A percentile compares a stretch with the other conserved stretches of the same genome.
Conservation (phyloP, 1,140 invertebrate species). For the Cardiocondyla obscurior region DNA sequence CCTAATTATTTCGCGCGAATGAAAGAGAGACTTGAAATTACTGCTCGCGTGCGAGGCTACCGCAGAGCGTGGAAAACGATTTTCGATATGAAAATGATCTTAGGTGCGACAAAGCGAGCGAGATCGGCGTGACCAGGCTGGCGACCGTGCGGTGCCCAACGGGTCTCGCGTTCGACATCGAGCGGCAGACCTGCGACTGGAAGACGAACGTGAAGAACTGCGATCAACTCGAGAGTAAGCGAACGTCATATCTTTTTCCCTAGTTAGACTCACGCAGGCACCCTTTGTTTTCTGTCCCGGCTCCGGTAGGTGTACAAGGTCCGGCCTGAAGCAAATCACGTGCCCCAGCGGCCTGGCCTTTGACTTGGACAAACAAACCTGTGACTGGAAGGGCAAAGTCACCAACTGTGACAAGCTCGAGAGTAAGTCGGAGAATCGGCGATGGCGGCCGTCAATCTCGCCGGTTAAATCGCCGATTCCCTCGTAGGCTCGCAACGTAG, state of each 20-base stretch:
- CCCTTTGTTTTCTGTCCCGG: conserved; percentile 77
- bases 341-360: conserved; percentile 97
- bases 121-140: conserved; percentile 92
- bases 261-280: conserved; percentile 75
- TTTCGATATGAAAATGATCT: conserved; percentile 65
- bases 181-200: conserved; percentile 97
- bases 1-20: neutral
- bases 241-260: conserved; percentile 56
- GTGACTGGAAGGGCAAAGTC: conserved; percentile 98
- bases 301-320: conserved; percentile 92
- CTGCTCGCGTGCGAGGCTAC: neutral
- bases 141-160: conserved; percentile 94
- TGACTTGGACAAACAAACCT: conserved; percentile 98
- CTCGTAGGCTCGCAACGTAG: conserved; percentile 83
- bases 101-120: conserved; percentile 95
- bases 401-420: conserved; percentile 97
- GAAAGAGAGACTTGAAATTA: neutral
- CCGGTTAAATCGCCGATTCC: conserved; percentile 46
- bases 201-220: conserved; percentile 98
- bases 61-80: neutral
- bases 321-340: conserved; percentile 96
- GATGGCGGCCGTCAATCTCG: neutral
- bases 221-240: conserved; percentile 96
- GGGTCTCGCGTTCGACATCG: conserved; percentile 96
- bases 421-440: conserved; percentile 91